Percentiles rank a stretch among this genome's conserved stretches.
These are phyloP conservation scores for Nomada ferruginata DNA, from an alignment of 2,888 invertebrate species.

Conservation along the genomic window DNA sequence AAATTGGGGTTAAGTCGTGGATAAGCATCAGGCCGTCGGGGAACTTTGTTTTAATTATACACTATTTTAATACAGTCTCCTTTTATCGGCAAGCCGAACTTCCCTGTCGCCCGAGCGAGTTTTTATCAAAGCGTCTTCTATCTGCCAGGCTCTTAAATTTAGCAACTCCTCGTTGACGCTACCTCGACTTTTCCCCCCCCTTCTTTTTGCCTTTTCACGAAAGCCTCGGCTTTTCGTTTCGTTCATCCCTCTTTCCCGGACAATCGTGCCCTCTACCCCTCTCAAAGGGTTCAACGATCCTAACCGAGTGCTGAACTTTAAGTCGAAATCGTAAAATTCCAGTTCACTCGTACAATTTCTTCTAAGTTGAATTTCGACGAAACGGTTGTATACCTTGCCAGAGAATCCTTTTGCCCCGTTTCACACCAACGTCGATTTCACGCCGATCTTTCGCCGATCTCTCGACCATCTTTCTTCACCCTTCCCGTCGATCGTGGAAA, in stretches of 20 bases:
- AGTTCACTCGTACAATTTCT: neutral
- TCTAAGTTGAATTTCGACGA: neutral
- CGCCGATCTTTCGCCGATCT: neutral
- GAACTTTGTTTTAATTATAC: conserved; percentile 56
- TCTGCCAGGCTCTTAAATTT: conserved; percentile 34
- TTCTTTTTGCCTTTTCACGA: conserved; percentile 15
- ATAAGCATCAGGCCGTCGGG: conserved; percentile 44
- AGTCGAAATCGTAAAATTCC: neutral
- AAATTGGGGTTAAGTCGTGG: conserved; percentile 53
- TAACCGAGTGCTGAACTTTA: conserved; percentile 4
- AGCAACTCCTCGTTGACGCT: conserved; percentile 22
- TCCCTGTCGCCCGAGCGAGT: conserved; percentile 23
- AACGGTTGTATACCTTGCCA: neutral
- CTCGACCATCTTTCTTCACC: neutral
- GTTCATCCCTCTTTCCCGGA: neutral
- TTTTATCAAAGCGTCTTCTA: conserved; percentile 55
- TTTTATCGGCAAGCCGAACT: conserved; percentile 40
- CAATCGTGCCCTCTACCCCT: neutral
- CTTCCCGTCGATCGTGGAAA: neutral
- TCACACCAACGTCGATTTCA: neutral
- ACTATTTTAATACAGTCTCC: conserved; percentile 49
- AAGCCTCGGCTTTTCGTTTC: conserved; percentile 17
- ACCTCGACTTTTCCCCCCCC: conserved; percentile 5
- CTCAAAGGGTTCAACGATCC: neutral
- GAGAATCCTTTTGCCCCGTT: neutral